A percentile compares a stretch with the other conserved stretches of the same genome.
Evolutionary conservation across 2,113 vertebrate genomes (phyloP).

Genomic region (Dissostichus mawsoni): DNA sequence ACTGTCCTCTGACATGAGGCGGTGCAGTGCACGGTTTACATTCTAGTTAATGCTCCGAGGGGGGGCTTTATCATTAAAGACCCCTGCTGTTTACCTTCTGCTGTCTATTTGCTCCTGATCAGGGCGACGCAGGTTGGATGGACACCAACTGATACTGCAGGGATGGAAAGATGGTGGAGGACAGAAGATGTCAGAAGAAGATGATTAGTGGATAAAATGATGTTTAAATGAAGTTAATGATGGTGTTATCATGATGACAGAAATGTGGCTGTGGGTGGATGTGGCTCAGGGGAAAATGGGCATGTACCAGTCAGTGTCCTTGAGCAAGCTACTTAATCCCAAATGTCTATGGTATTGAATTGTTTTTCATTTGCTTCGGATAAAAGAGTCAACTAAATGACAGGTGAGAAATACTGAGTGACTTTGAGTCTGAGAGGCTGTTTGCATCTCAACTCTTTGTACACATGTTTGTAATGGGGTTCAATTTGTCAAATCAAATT

Average conservation of each 20-base stretch:
- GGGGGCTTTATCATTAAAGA: not conserved
- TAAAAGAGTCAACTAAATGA: too few relatives aligned
- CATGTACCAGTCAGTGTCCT: too few relatives aligned
- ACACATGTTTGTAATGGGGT: too few relatives aligned
- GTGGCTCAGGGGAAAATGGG: too few relatives aligned
- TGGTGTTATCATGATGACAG: not conserved
- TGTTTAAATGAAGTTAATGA: not conserved
- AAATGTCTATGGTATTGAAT: too few relatives aligned
- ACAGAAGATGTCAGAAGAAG: slow-evolving; percentile 1
- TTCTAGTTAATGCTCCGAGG: not conserved
- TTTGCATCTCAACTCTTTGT: too few relatives aligned
- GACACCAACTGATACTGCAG: slow-evolving; percentile 95
- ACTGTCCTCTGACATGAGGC: not conserved
- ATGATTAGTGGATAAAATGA: slow-evolving; percentile 50
- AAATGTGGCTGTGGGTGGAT: too few relatives aligned
- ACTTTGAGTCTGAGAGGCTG: too few relatives aligned
- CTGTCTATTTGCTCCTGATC: slow-evolving; percentile 87
- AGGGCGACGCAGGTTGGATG: slow-evolving; percentile 84
- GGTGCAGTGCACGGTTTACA: not conserved
- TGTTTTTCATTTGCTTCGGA: too few relatives aligned
- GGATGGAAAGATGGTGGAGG: slow-evolving; percentile 53
- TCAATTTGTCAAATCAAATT: too few relatives aligned
- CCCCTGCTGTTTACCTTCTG: slow-evolving; percentile 88
- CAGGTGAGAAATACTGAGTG: too few relatives aligned
- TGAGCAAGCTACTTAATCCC: too few relatives aligned